Evolutionary conservation across 2,113 vertebrate genomes (phyloP).

Genomic region (Boleophthalmus pectinirostris): DNA sequence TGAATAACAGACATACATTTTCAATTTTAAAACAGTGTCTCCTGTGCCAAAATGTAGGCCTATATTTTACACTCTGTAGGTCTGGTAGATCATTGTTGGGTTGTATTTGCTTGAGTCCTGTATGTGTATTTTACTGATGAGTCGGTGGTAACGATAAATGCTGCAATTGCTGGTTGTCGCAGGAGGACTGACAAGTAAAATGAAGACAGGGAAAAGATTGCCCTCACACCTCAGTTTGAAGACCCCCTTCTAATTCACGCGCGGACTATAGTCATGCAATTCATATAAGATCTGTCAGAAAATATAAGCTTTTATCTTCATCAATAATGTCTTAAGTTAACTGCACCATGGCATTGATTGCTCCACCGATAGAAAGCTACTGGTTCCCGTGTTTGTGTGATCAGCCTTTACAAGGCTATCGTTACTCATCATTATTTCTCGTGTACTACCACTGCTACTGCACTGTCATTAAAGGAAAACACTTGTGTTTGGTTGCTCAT

Average conservation of each 20-base stretch:
- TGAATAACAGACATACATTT: background rate
- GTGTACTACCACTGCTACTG: conserved; percentile 45
- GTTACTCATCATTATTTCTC: conserved; percentile 46
- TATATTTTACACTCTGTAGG: background rate
- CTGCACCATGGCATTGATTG: conserved; percentile 40
- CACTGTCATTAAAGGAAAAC: conserved; percentile 39
- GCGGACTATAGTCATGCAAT: conserved; percentile 31
- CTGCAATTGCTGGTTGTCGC: conserved; percentile 48
- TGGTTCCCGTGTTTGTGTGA: conserved; percentile 20
- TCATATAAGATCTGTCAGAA: background rate
- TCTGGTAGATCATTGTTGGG: background rate
- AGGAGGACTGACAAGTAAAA: conserved; percentile 38
- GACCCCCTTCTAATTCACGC: conserved; percentile 24
- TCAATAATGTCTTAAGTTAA: background rate
- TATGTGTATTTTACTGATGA: conserved; percentile 2
- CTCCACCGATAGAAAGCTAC: conserved; percentile 34
- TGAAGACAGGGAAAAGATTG: conserved; percentile 33
- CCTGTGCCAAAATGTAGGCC: background rate
- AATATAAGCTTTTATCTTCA: background rate
- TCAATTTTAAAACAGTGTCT: background rate
- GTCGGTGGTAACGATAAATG: conserved; percentile 15
- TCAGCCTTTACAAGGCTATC: conserved; percentile 37
- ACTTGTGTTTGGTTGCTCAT: conserved; percentile 28
- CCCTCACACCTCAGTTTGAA: conserved; percentile 46
- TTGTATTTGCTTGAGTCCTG: conserved; percentile 7